Percentiles rank a stretch among this genome's conserved stretches.
Conservation (phyloP, 2,113 vertebrate genomes). For the Phalacrocorax brasilianus region DNA sequence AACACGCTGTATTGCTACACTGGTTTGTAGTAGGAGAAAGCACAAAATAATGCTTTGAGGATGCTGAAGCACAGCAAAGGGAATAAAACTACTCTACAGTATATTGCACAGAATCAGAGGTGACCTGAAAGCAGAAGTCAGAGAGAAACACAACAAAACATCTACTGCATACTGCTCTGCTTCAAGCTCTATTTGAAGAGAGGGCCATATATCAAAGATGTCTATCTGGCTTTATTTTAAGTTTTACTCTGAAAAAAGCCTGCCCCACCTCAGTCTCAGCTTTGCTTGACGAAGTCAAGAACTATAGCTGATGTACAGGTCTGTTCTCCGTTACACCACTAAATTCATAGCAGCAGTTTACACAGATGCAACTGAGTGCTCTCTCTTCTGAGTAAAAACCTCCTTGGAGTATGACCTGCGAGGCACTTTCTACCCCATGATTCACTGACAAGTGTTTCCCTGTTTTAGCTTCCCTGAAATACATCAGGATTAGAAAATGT, state of each 20-base stretch:
- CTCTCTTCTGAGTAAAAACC: background rate
- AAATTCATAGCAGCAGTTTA: background rate
- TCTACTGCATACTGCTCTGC: background rate
- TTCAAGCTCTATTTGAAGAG: background rate
- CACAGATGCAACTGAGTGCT: background rate
- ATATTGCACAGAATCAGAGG: slow-evolving; percentile 4
- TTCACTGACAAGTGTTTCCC: background rate
- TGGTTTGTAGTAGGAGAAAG: background rate
- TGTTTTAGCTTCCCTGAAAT: background rate
- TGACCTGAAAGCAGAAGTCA: slow-evolving; percentile 32
- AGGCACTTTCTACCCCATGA: background rate
- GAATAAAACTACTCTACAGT: background rate
- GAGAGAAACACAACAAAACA: background rate
- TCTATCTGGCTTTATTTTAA: background rate
- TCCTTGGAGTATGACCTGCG: background rate
- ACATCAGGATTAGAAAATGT: background rate
- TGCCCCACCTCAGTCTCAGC: background rate
- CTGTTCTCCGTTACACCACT: background rate
- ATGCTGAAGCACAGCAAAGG: slow-evolving; percentile 27
- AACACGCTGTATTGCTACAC: slow-evolving; percentile 25
- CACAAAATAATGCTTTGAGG: slow-evolving; percentile 30
- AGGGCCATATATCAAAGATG: background rate
- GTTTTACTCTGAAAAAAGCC: background rate
- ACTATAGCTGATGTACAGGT: background rate
- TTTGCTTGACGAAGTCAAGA: background rate